Base-by-base conservation (phyloP, 1,140 invertebrate species). In the Macrostomum lignano region DNA sequence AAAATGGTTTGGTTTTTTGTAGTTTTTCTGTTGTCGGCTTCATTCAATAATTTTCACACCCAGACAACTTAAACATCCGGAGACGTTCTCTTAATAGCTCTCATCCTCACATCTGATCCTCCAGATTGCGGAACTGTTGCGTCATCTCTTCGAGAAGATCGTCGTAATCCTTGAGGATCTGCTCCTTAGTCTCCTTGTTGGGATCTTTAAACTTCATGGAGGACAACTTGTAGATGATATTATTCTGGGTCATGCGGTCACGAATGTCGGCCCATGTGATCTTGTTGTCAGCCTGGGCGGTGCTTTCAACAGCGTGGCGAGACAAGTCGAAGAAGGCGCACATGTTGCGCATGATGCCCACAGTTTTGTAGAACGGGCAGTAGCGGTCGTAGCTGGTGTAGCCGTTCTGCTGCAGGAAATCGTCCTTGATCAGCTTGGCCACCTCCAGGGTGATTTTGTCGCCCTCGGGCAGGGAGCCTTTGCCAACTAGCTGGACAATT, bases 381-480 rank as follows among this genome's bases (percentile, higher is more conserved):
- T 25, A 36, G 51, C 49, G 52, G 40, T 93, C 84, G 61, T 94
- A 93, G 7, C 77, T 64, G 17, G 79, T 77, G 59, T 93, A 94
- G 28, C 64, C 62, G 42, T 65, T 65, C 60, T 98, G 91, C 64
- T 98, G 91, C 43, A 98, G 63, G 65, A 94, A 98, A 65, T 98
- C 91, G 52, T 98, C 91, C 57, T 98, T 98, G 32, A 98, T 65
- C 38, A 98, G 58, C 57, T 86, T 88, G 41, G 91, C 86, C 25
- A 98, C 81, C 65, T 98, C 91, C 21, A 98, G 65, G 0, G 86
- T 98, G 53, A 98, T 93, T 62, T 98, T 98, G 58, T 98, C 91
- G 14, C 77, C 74, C 65, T 98, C 91, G 6, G 88, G 88, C 17
- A 98, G 65, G 2, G 88, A 93, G 19, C 79, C 63, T 66, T 98